Conservation (phyloP, 2,797 vertebrate species). For the Mallotus villosus region DNA sequence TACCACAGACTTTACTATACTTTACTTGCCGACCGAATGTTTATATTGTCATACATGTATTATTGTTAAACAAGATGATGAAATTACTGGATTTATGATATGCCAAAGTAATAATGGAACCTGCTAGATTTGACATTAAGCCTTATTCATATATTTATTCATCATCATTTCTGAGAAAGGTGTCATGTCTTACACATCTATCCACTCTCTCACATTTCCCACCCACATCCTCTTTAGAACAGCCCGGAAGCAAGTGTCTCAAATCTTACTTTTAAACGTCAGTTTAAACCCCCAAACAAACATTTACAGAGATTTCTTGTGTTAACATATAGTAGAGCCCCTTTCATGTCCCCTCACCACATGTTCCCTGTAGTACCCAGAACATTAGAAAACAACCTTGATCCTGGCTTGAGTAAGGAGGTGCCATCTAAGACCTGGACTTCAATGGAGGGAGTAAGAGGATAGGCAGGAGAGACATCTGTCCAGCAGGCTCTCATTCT, state of each 20-base stretch:
- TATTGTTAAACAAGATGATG: too few relatives aligned
- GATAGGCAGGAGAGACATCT: slow-evolving; percentile 77
- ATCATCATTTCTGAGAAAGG: background rate
- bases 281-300: slow-evolving; percentile 65
- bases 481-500: slow-evolving; percentile 77
- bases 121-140: background rate
- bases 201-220: background rate
- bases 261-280: slow-evolving; percentile 61
- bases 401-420: slow-evolving; percentile 72
- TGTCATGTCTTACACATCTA: background rate
- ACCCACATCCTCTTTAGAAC: slow-evolving; percentile 38
- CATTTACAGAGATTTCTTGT: slow-evolving; percentile 51
- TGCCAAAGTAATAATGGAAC: too few relatives aligned
- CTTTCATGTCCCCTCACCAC: slow-evolving; percentile 66
- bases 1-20: background rate
- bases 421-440: slow-evolving; percentile 75
- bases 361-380: slow-evolving; percentile 68
- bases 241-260: slow-evolving; percentile 47
- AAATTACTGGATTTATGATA: too few relatives aligned
- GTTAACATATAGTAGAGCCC: slow-evolving; percentile 50
- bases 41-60: too few relatives aligned
- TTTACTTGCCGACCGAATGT: too few relatives aligned
- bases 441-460: slow-evolving; percentile 64
- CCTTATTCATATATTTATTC: background rate
- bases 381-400: slow-evolving; percentile 72